Conservation (phyloP, 2,113 vertebrate genomes). For the Himantopus leucocephalus region DNA sequence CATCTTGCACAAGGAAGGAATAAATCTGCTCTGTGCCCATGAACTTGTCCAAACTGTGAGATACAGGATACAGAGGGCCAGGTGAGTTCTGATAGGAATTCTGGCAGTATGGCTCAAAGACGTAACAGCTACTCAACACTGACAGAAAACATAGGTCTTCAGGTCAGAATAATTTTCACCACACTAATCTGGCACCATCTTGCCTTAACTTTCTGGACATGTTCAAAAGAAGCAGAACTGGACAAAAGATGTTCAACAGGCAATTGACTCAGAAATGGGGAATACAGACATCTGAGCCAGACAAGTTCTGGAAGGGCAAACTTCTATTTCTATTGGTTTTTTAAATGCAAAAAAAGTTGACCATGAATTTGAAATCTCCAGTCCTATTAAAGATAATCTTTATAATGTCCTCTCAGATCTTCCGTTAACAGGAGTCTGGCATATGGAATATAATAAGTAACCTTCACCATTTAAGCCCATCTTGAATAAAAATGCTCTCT, state of each 20-base stretch:
- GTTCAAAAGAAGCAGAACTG: background rate
- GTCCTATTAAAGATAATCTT: background rate
- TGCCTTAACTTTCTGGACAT: background rate
- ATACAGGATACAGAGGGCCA: background rate
- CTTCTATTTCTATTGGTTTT: background rate
- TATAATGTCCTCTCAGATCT: background rate
- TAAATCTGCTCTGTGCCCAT: background rate
- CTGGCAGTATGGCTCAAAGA: background rate
- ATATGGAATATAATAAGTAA: background rate
- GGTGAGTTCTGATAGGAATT: background rate
- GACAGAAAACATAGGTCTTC: background rate
- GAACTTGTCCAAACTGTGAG: background rate
- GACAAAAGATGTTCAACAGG: background rate
- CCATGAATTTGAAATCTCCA: background rate
- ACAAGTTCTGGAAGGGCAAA: background rate
- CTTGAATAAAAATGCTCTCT: background rate
- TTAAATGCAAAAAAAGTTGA: background rate
- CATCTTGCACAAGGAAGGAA: background rate
- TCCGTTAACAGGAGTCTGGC: background rate
- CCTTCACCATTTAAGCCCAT: background rate
- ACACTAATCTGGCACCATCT: rapidly evolving
- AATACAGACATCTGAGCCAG: background rate
- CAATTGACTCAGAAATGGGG: background rate
- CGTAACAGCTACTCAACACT: background rate
- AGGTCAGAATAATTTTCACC: background rate